phyloP scores from a whole-genome alignment of 2,797 vertebrate species.

The Pseudotriccus pelzelni region DNA sequence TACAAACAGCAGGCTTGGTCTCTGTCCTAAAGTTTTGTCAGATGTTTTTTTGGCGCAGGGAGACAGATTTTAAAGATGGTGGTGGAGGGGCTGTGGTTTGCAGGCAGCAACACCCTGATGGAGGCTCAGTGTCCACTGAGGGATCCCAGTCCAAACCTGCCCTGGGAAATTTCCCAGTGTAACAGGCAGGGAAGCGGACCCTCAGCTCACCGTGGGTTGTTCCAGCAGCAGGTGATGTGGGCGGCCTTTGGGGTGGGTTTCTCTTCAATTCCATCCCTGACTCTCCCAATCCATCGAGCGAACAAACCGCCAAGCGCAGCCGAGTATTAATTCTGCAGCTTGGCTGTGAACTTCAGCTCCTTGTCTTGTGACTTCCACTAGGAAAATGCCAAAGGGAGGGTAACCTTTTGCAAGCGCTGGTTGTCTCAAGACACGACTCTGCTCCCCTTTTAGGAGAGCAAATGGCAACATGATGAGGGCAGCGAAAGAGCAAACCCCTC shows the following conservation, averaged over 20 bases:
- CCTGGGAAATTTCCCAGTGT: background rate
- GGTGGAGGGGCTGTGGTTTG: background rate
- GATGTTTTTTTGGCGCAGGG: background rate
- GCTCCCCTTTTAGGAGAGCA: background rate
- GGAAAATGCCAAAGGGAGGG: background rate
- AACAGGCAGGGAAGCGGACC: fast-evolving
- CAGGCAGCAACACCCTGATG: background rate
- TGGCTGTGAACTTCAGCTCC: background rate
- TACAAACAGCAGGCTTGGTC: background rate
- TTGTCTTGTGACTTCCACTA: background rate
- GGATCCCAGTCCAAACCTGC: fast-evolving
- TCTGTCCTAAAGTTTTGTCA: fast-evolving
- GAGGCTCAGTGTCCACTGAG: fast-evolving
- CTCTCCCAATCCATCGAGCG: background rate
- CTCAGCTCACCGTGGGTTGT: background rate
- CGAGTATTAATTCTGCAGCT: background rate
- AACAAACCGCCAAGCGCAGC: background rate
- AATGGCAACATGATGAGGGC: background rate
- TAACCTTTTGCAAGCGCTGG: background rate
- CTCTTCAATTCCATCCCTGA: background rate
- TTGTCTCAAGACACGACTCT: background rate
- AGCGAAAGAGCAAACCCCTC: background rate
- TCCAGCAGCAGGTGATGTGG: fast-evolving
- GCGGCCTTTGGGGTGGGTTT: background rate
- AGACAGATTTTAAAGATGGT: background rate